Evolutionary conservation across 2,113 vertebrate genomes (phyloP).

Genomic region (Psittacula cyanocephala): DNA sequence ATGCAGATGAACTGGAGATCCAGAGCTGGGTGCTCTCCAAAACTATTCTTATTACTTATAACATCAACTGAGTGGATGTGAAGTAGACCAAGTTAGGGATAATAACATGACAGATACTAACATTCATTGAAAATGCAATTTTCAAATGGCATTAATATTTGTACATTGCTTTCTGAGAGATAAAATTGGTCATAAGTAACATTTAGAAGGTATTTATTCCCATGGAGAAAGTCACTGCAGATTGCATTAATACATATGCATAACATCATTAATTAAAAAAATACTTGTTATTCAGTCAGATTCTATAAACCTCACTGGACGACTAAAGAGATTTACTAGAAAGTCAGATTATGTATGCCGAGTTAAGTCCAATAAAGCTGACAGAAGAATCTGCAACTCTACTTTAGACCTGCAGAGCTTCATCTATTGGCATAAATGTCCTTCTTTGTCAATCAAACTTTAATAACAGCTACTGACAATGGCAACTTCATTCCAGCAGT

Average conservation of each 20-base stretch:
- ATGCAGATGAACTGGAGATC: background rate
- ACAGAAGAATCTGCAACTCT: background rate
- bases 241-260: background rate
- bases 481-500: background rate
- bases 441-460: background rate
- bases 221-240: background rate
- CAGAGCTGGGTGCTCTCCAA: background rate
- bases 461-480: background rate
- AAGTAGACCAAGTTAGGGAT: background rate
- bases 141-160: background rate
- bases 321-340: background rate
- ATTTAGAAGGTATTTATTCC: background rate
- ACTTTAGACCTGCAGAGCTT: background rate
- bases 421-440: background rate
- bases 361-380: background rate
- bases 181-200: background rate
- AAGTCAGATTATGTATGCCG: background rate
- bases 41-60: background rate
- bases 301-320: background rate
- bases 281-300: background rate
- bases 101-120: background rate
- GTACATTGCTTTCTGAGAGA: background rate
- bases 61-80: background rate
- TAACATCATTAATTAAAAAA: background rate
- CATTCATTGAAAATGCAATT: background rate